These are phyloP conservation scores for Scaptomyza hsui DNA, from an alignment of 1,140 invertebrate genomes.

Conservation along the genomic window DNA sequence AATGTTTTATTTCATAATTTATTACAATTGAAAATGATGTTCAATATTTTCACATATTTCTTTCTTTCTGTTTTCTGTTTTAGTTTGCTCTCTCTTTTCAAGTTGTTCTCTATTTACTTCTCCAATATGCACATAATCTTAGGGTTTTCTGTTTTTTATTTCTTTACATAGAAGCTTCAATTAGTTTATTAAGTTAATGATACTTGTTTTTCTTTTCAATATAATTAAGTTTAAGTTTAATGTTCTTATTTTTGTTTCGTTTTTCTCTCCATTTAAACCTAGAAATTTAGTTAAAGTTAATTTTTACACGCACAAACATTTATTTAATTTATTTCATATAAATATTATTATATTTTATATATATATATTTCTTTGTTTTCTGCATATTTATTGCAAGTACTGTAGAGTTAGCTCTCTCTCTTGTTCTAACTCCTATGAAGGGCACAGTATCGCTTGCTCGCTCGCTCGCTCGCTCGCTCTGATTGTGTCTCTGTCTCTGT, in stretches of 20 bases:
- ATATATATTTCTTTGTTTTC: conserved; percentile 36
- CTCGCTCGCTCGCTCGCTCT: conserved; percentile 28
- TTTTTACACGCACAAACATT: conserved; percentile 82
- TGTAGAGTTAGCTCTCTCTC: conserved; percentile 49
- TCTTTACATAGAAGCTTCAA: conserved; percentile 82
- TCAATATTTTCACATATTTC: conserved; percentile 73
- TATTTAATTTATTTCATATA: conserved; percentile 75
- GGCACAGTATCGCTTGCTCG: conserved; percentile 25
- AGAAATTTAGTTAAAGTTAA: conserved; percentile 79
- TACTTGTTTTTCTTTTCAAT: conserved; percentile 69
- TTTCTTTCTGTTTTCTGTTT: conserved; percentile 22
- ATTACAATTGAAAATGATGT: conserved; percentile 81
- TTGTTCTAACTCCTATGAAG: conserved; percentile 31
- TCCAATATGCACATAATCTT: conserved; percentile 37
- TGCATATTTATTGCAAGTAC: conserved; percentile 47
- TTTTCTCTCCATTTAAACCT: conserved; percentile 59
- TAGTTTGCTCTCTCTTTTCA: conserved; percentile 26
- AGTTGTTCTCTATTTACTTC: conserved; percentile 48
- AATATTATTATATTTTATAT: conserved; percentile 55
- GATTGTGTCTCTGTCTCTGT: conserved; percentile 13
- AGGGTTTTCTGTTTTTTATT: conserved; percentile 65
- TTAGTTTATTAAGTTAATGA: conserved; percentile 82
- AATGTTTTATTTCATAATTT: conserved; percentile 82
- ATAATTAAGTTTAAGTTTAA: conserved; percentile 68
- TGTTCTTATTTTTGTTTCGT: conserved; percentile 54